These are phyloP conservation scores for Poecilia wingei DNA, from an alignment of 2,797 vertebrate species.

Conservation along the genomic window DNA sequence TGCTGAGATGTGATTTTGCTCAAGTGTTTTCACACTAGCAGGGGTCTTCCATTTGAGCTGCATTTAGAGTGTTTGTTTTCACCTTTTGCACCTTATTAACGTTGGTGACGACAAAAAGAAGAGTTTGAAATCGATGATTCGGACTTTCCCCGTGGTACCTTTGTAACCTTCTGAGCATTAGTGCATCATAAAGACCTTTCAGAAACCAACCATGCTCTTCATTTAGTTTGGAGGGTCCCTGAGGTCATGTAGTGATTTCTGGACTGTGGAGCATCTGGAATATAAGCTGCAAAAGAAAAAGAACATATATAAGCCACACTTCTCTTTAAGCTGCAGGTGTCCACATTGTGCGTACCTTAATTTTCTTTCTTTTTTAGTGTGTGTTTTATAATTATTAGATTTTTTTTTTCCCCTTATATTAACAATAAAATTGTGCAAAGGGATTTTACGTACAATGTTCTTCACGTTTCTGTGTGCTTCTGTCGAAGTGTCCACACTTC, in stretches of 20 bases:
- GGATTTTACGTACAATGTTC: too few species aligned
- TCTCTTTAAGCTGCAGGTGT: too few species aligned
- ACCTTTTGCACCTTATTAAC: not conserved
- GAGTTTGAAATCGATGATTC: conserved; percentile 10
- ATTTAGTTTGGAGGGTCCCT: not conserved
- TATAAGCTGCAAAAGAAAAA: too few species aligned
- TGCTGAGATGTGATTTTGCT: conserved; percentile 56
- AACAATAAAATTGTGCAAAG: too few species aligned
- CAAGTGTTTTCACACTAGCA: conserved; percentile 29
- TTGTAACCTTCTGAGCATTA: not conserved
- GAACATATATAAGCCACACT: too few species aligned
- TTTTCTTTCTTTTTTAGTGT: too few species aligned
- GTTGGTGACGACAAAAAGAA: conserved; percentile 12
- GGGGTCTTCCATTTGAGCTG: not conserved
- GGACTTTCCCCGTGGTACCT: not conserved
- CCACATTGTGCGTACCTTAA: too few species aligned
- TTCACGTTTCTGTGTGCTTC: too few species aligned
- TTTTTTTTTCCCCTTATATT: too few species aligned
- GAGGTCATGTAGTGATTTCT: not conserved
- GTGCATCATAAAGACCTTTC: not conserved
- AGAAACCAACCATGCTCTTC: not conserved
- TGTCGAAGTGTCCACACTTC: too few species aligned
- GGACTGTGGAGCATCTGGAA: too few species aligned
- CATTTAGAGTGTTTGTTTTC: not conserved
- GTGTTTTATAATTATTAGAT: too few species aligned